Conservation (phyloP, 2,113 vertebrate species). For the Scomber colias region DNA sequence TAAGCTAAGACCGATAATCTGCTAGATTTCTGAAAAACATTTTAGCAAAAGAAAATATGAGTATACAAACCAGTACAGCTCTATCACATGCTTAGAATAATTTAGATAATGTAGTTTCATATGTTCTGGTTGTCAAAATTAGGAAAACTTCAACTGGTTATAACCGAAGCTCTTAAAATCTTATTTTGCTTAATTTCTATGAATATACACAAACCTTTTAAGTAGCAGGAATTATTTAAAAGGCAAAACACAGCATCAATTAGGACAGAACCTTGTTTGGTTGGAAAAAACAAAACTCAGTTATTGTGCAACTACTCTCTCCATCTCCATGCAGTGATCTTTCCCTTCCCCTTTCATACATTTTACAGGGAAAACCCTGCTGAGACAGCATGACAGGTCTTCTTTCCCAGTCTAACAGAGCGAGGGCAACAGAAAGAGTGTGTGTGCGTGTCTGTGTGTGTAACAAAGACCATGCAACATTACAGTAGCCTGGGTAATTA, state of each 20-base stretch:
- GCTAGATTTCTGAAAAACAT: no score
- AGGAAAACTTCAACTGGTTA: neutral
- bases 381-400: constrained; percentile 41
- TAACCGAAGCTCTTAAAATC: neutral
- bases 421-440: constrained; percentile 9
- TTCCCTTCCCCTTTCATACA: neutral
- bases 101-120: neutral
- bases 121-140: neutral
- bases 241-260: neutral
- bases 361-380: constrained; percentile 47
- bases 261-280: neutral
- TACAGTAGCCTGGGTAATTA: constrained; percentile 57
- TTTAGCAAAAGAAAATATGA: no score
- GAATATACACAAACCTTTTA: neutral
- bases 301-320: neutral
- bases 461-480: constrained; percentile 42
- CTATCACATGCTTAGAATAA: neutral
- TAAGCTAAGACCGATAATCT: no score
- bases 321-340: neutral
- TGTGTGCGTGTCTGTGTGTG: neutral
- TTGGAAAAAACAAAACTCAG: neutral
- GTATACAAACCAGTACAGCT: neutral
- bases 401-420: constrained; percentile 28
- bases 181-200: neutral
- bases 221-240: neutral